Conservation (phyloP, 2,797 vertebrate species). For the Leontopithecus rosalia region DNA sequence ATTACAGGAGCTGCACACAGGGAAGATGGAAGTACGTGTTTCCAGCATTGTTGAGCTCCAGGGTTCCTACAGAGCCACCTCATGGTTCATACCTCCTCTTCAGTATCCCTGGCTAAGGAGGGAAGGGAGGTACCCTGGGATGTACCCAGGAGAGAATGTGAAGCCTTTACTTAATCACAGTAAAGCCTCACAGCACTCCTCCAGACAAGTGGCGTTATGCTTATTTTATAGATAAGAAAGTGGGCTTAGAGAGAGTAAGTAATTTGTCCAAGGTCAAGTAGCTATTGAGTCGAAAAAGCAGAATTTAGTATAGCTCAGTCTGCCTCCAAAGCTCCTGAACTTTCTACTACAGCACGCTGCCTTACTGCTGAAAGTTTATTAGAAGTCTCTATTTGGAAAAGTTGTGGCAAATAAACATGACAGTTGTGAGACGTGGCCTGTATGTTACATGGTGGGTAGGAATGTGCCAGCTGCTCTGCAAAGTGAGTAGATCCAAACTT, state of each 20-base stretch:
- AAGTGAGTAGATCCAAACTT: neutral
- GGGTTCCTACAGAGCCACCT: neutral
- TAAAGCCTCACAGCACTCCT: neutral
- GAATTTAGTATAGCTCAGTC: neutral
- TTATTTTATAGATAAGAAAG: neutral
- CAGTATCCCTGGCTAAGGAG: neutral
- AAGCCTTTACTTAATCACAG: neutral
- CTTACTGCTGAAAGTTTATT: neutral
- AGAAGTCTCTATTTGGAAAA: neutral
- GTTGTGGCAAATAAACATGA: neutral
- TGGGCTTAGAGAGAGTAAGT: neutral
- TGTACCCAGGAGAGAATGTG: too few relatives aligned
- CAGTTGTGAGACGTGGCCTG: neutral
- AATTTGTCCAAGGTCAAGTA: neutral
- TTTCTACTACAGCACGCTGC: neutral
- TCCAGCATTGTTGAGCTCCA: rapidly evolving
- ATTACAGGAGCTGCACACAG: neutral
- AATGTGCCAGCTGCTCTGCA: neutral
- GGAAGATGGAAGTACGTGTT: rapidly evolving
- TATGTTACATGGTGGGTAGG: neutral
- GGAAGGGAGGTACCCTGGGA: neutral
- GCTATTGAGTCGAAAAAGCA: neutral
- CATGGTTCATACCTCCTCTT: neutral
- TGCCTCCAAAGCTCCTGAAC: neutral
- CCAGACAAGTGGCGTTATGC: neutral